These are phyloP conservation scores for Micronisus gabar DNA, from an alignment of 2,113 vertebrate genomes.

Conservation along the genomic window DNA sequence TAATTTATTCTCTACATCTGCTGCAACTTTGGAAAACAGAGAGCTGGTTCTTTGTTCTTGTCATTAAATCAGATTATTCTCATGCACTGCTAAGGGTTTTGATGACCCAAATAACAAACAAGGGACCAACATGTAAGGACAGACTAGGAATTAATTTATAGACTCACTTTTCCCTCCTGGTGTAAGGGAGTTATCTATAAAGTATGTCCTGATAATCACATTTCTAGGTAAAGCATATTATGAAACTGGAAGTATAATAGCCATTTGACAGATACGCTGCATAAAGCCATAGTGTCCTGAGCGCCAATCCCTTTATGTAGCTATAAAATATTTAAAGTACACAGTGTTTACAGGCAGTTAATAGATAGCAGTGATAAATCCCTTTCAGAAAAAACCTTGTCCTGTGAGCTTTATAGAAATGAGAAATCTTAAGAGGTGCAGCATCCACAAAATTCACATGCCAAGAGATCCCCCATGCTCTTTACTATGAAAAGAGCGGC, in stretches of 20 bases:
- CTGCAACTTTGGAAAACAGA: not conserved
- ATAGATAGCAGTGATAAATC: not conserved
- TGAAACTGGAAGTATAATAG: not conserved
- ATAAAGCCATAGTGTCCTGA: not conserved
- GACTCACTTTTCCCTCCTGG: not conserved
- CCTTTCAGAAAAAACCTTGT: not conserved
- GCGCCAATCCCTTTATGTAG: not conserved
- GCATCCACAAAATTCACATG: not conserved
- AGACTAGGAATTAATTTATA: not conserved
- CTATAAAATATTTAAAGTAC: slow-evolving; percentile 10
- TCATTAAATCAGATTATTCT: not conserved
- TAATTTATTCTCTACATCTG: slow-evolving; percentile 12
- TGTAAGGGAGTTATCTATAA: not conserved
- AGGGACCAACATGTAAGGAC: not conserved
- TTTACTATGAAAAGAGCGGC: not conserved
- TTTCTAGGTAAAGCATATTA: not conserved
- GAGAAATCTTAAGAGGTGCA: not conserved
- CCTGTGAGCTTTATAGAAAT: not conserved
- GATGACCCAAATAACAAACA: not conserved
- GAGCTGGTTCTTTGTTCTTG: not conserved
- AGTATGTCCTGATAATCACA: not conserved
- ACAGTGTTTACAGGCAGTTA: not conserved
- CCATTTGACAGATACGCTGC: not conserved
- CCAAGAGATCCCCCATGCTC: not conserved
- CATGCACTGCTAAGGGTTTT: not conserved